Conservation (phyloP, 2,888 invertebrate species). For the Candidula unifasciata region DNA sequence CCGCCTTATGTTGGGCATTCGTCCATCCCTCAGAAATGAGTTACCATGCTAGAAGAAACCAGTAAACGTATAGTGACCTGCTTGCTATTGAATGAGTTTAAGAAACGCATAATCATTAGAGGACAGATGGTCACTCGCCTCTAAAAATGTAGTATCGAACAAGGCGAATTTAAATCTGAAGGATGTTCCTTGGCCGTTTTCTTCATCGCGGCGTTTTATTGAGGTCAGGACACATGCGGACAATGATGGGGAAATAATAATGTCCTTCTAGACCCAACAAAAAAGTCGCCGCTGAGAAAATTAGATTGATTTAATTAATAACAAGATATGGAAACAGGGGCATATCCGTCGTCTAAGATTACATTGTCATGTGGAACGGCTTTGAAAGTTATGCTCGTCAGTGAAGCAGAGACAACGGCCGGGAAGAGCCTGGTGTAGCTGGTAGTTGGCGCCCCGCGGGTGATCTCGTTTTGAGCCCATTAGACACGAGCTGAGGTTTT, state of each 20-base stretch:
- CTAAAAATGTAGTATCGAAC: background rate
- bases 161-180: background rate
- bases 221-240: background rate
- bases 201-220: background rate
- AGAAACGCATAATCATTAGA: background rate
- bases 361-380: constrained; percentile 25
- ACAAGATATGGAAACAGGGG: constrained; percentile 29
- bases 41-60: too few species aligned
- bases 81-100: background rate
- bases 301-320: constrained; percentile 47
- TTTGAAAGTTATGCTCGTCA: constrained; percentile 1
- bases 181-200: background rate
- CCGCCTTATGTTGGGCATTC: too few species aligned
- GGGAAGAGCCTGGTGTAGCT: constrained; percentile 30
- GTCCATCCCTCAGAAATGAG: too few species aligned
- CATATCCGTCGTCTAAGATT: constrained; percentile 39
- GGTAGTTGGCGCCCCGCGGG: constrained; percentile 33
- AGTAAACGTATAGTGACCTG: too few species aligned
- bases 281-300: constrained; percentile 23
- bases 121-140: constrained; percentile 18
- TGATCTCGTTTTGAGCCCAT: constrained; percentile 23
- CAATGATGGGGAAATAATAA: constrained; percentile 24
- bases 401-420: constrained; percentile 22
- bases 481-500: constrained; percentile 33
- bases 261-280: background rate